Base-by-base conservation (phyloP, 2,797 vertebrate genomes). In the Siniperca scherzeri region DNA sequence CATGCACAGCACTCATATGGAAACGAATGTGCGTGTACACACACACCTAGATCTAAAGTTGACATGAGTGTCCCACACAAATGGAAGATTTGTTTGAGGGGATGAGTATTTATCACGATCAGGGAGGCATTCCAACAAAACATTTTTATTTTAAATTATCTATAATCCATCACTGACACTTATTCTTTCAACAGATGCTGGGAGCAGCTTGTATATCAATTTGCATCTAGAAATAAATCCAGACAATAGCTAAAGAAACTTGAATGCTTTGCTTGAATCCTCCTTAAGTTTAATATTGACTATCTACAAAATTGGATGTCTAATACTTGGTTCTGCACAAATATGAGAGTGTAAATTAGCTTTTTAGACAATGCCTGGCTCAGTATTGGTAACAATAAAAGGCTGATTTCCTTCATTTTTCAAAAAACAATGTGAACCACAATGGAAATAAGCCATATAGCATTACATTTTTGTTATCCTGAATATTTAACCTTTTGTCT, bases 161-260 rank as follows among this genome's bases (percentile, higher is more conserved):
- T 57, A 21, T 65, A 64, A 82, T 84, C 68, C 82, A 65, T 81
- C 65, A 74, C 42, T 77, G 81, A 88, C 80, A 71, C 60, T 80
- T 84, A 89, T 88, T 75, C 69, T 60, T 89, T 89, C 76, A 88
- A 13, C 91, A 92, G 90, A 90, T 91, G 88, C 78, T 52, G 36
- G 14, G 40, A 70, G 67, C 75, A 91, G 84, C 83, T 87, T 84
- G 78, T 50, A 53, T 14, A 86, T 77, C 68, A 3, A 85, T 89
- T 83, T 66, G 65, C 30, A 86, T 70, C 33, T 14, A n/a, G 22
- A 86, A 86, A 70, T 67, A 68, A 64, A 87, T 65, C 67, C 80
- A 86, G 16, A 87, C 78, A 84, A 77, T 62, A 80, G 74, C 42
- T 48, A 21, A 42, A 84, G 77, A 79, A 59, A 70, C 53, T 13